These are phyloP conservation scores for Corvus moneduloides DNA, from an alignment of 2,113 vertebrate species.

Conservation along the genomic window DNA sequence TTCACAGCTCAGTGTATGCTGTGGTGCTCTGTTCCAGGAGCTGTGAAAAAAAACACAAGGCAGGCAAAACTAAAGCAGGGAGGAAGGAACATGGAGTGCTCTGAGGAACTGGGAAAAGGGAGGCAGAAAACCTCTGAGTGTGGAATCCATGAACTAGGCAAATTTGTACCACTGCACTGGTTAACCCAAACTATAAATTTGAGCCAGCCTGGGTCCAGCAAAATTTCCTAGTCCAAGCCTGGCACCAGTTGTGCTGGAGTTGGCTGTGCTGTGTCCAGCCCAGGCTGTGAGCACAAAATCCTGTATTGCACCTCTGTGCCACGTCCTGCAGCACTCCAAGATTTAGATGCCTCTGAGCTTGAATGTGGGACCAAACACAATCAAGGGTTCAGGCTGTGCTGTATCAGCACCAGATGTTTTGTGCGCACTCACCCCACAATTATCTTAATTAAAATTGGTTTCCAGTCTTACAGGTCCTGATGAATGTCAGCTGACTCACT, in stretches of 20 bases:
- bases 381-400: not conserved
- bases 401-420: not conserved
- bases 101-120: not conserved
- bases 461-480: not conserved
- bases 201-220: not conserved
- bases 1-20: not conserved
- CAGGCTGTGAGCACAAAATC: not conserved
- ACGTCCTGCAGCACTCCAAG: rapidly evolving
- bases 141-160: not conserved
- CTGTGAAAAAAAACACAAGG: not conserved
- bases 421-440: not conserved
- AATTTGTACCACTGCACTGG: no score
- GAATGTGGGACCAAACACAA: not conserved
- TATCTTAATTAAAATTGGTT: not conserved
- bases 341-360: not conserved
- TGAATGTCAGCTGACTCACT: not conserved
- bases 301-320: not conserved
- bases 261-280: not conserved
- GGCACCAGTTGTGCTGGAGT: not conserved
- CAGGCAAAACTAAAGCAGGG: not conserved
- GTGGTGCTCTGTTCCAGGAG: not conserved
- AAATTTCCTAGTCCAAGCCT: not conserved
- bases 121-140: not conserved
- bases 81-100: not conserved
- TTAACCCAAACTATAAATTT: not conserved